Evolutionary conservation across 1,140 invertebrate species (phyloP), one percentile per base, ranked within the genome.

Genomic region (Diplogasteroides magnus): DNA sequence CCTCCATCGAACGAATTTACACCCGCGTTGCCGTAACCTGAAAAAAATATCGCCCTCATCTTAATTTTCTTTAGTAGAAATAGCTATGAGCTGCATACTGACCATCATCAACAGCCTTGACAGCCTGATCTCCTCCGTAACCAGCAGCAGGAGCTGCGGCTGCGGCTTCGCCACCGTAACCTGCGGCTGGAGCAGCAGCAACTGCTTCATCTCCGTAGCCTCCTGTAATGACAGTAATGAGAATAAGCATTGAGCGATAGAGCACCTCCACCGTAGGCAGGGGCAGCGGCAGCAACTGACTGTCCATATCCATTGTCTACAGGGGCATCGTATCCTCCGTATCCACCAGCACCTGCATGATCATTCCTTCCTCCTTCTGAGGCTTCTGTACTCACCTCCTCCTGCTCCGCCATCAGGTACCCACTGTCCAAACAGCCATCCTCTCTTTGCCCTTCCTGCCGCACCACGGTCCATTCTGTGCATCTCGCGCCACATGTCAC

Each of bases 381-480:
- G n/a, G n/a, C n/a, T n/a, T n/a, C n/a, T n/a, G n/a, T n/a, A n/a
- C n/a, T n/a, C n/a, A n/a, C 74, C 74, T 31, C 74, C 74, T 66
- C 74, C 74, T 23, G 64, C 62, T 64, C 74, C 74, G 37, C 67
- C 66, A 32, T 75, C 70, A 25, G 74, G 74, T 25, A 76, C 74
- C 74, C 74, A 76, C 15, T 77, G 75, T 37, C 74, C 74, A 68
- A 76, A 76, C 31, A 70, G 73, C 74, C 74, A 76, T 31, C 64
- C 72, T 61, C 74, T 68, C 65, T 73, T 74, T n/a, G 48, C 61
- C 37, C 74, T 62, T 3, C 56, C 23, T 31, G 25, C 48, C 1
- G 19, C 31, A 23, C 56, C 58, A 32, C 66, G 67, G 25, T 27
- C 48, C n/a, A 59, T 66, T 13, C 63, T 26, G 13, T 64, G 25